phyloP scores from a whole-genome alignment of 1,140 invertebrate species.

The Ostrea edulis region DNA sequence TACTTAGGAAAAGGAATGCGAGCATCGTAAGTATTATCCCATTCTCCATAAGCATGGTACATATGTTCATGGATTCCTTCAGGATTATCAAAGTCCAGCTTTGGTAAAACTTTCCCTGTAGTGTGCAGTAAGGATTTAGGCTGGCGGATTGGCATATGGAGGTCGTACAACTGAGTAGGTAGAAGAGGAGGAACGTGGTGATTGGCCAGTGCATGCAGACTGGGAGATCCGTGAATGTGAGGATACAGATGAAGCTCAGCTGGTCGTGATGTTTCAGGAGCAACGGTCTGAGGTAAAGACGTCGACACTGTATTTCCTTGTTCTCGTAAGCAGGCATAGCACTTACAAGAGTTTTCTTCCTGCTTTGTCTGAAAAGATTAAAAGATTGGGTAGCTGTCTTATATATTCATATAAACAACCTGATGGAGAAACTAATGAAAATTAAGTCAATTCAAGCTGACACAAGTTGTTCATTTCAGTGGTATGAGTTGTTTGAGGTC shows the following conservation, averaged over 20 bases:
- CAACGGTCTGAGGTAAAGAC: constrained; percentile 71
- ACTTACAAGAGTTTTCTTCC: constrained; percentile 75
- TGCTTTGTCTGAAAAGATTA: constrained; percentile 60
- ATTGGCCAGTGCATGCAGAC: constrained; percentile 64
- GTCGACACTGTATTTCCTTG: constrained; percentile 73
- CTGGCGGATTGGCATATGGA: constrained; percentile 67
- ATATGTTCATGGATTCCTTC: constrained; percentile 75
- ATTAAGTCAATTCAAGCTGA: too few species aligned
- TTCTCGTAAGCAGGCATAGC: constrained; percentile 77
- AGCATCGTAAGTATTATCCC: constrained; percentile 74
- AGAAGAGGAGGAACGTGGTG: constrained; percentile 64
- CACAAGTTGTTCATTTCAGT: too few species aligned
- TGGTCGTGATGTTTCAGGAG: constrained; percentile 68
- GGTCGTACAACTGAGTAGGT: constrained; percentile 76
- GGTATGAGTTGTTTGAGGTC: too few species aligned
- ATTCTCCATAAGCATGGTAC: constrained; percentile 76
- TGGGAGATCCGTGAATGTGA: constrained; percentile 78
- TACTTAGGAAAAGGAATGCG: constrained; percentile 65
- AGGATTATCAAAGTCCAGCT: constrained; percentile 73
- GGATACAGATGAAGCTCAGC: constrained; percentile 78
- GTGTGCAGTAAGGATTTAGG: constrained; percentile 66
- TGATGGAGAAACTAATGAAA: too few species aligned
- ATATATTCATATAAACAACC: too few species aligned
- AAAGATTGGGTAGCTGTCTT: background rate
- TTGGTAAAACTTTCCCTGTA: constrained; percentile 66